phyloP scores from a whole-genome alignment of 2,797 vertebrate genomes.

The Anguilla marmorata region DNA sequence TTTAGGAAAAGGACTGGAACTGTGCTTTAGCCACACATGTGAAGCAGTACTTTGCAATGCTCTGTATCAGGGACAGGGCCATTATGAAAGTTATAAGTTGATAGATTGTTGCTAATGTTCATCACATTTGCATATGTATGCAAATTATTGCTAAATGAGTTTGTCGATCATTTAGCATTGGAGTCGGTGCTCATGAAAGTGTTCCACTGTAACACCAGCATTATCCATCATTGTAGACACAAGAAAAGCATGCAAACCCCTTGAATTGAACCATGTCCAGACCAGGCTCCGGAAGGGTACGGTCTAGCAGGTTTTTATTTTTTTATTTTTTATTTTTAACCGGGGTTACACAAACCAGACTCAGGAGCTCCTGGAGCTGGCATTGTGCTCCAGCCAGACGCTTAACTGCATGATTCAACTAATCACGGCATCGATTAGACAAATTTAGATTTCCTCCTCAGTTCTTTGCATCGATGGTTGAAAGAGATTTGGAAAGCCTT shows the following conservation, averaged over 20 bases:
- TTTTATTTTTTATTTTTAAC: background rate
- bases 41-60: background rate
- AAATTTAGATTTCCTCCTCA: slow-evolving; percentile 6
- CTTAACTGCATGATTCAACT: slow-evolving; percentile 12
- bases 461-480: background rate
- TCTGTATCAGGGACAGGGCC: background rate
- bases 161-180: background rate
- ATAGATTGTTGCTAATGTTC: background rate
- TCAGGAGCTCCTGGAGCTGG: background rate
- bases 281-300: background rate
- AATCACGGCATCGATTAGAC: slow-evolving; percentile 5
- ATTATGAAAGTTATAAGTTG: background rate
- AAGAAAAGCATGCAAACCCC: background rate
- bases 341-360: background rate
- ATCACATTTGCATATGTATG: background rate
- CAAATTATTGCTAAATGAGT: background rate
- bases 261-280: background rate
- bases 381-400: background rate
- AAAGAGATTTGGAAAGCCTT: slow-evolving; percentile 7
- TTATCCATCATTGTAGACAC: background rate
- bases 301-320: background rate
- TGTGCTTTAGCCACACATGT: background rate
- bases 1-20: background rate
- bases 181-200: background rate
- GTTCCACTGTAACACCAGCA: background rate